Evolutionary conservation across 2,797 vertebrate genomes (phyloP).

Genomic region (Pogonophryne albipinna): DNA sequence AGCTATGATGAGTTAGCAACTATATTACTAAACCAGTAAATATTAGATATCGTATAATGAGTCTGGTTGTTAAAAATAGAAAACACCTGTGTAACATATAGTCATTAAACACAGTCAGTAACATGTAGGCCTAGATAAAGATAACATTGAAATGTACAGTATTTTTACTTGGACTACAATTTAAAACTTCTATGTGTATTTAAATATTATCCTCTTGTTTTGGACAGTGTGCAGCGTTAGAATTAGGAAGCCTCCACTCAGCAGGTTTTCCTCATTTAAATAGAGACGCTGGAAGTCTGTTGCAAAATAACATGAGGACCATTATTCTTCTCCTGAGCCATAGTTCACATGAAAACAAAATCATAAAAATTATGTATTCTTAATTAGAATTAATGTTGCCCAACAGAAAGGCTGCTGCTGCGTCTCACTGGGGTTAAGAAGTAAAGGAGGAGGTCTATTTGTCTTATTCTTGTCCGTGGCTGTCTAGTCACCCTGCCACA

Average conservation of each 20-base stretch:
- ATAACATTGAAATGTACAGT: background rate
- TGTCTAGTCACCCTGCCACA: slow-evolving; percentile 77
- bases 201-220: background rate
- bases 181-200: background rate
- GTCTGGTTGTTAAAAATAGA: background rate
- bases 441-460: slow-evolving; percentile 74
- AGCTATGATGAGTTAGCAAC: background rate
- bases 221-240: slow-evolving; percentile 29
- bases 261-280: slow-evolving; percentile 57
- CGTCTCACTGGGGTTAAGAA: slow-evolving; percentile 49
- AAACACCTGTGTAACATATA: slow-evolving; percentile 1
- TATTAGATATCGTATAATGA: background rate
- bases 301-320: slow-evolving; percentile 23
- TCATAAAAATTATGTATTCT: slow-evolving; percentile 55
- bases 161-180: background rate
- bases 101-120: background rate
- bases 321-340: slow-evolving; percentile 47
- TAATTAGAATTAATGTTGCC: slow-evolving; percentile 71
- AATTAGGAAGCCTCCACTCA: slow-evolving; percentile 46
- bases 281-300: slow-evolving; percentile 27
- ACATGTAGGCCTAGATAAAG: background rate
- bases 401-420: slow-evolving; percentile 40
- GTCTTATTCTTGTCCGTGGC: slow-evolving; percentile 77
- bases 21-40: background rate
- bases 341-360: slow-evolving; percentile 59